Evolutionary conservation across 1,140 invertebrate species (phyloP), one percentile per base, ranked within the genome.

Genomic region (Pomacea maculata): DNA sequence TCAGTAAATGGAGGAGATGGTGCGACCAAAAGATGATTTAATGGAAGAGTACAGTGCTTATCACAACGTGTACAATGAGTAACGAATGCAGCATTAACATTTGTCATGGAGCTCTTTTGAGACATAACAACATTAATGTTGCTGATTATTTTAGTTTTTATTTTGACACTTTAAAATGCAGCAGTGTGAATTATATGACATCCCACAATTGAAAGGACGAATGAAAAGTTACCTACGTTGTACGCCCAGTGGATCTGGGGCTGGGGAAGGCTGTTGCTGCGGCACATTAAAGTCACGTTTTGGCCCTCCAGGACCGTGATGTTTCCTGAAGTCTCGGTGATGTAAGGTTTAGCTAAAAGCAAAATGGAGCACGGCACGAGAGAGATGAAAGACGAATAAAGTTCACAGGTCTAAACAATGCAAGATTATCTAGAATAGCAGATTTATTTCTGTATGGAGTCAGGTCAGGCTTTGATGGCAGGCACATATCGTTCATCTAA

Each of bases 341-440:
- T 80, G 72, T 80, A 80, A 29, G 79, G 79, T 45, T 74, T 74
- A 11, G 79, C 79, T 80, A 57, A 45, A 45, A 45, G 1, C 34
- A 45, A 45, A 45, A 45, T 45, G 34, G 2, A 45, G 34, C 34
- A 45, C 34, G 34, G 34, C 34, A 45, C 3, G 34, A 45, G 6
- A 45, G 34, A 45, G 34, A 45, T 45, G 34, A 45, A 45, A 45
- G 6, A 45, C 34, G 34, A 45, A 45, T 45, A 45, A 2, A 45
- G 34, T 45, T 45, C 1, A 2, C 34, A 45, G 1, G 34, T 45
- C 34, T 45, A 2, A 45, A 45, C 34, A 45, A 45, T 45, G 6
- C 2, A 45, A 45, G 34, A 45, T 45, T 45, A 45, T 45, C 6
- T 45, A 1, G 34, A 45, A 45, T 45, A 45, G 34, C 34, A 45